Evolutionary conservation across 2,888 invertebrate genomes (phyloP), one percentile per base, ranked within the genome.

Genomic region (Parapristionchus giblindavisi): DNA sequence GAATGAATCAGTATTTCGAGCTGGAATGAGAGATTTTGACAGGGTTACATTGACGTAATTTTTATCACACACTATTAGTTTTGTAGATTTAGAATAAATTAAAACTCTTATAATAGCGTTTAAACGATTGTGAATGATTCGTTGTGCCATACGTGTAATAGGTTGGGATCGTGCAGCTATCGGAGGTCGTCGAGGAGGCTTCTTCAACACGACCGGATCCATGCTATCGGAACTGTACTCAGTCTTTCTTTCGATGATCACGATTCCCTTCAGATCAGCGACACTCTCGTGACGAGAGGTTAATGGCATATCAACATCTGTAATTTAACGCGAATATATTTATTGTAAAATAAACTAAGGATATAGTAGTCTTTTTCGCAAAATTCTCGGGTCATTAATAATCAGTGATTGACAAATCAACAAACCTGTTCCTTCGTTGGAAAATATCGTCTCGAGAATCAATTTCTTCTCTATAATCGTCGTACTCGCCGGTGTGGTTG

Each of bases 261-360:
- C 56, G 29, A 71, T 56, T 54, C 56, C 70, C 40, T 71, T 71
- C 27, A 71, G 40, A 21, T 71, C 70, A 11, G 70, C 70, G 6
- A 71, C 70, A 14, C 70, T 71, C 27, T 71, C 70, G 38, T 71
- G 70, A 17, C 70, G 70, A 38, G 70, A 71, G 29, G 70, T 71
- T 2, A 71, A 38, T 1, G 70, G 70, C 48, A 71, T 48, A 29
- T 71, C 70, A 6, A 71, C 70, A n/a, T 71, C 70, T 71, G 70
- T 5, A 38, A 63, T 58, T 32, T 58, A 27, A 34, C 32, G 4
- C 34, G 29, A 5, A 32, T 21, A 29, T 21, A 17, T 29, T 8
- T 52, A n/a, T 4, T 52, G 52, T 14, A 52, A 21, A 36, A 63
- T 5, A 38, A 17, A 63, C 17, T 17, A 27, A 27, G 21, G 34